Percentiles rank a stretch among this genome's conserved stretches.
Evolutionary conservation across 2,888 invertebrate genomes (phyloP).

Genomic region (Limnephilus auricula): DNA sequence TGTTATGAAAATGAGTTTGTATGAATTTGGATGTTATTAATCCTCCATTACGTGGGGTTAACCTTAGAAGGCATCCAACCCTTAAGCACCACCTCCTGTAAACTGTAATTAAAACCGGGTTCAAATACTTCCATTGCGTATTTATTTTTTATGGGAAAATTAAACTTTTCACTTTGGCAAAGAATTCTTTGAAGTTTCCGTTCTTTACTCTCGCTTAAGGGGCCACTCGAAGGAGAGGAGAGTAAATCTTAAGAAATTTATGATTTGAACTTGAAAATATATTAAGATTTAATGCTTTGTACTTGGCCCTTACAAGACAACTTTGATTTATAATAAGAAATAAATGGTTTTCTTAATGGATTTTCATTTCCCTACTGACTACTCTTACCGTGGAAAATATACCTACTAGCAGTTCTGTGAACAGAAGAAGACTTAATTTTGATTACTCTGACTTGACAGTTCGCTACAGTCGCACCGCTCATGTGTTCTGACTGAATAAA

Average conservation of each 20-base stretch:
- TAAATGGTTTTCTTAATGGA: background rate
- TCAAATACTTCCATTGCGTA: slow-evolving; percentile 39
- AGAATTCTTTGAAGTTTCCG: slow-evolving; percentile 40
- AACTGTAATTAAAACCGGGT: slow-evolving; percentile 56
- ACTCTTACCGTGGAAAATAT: background rate
- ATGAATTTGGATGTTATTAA: slow-evolving; percentile 31
- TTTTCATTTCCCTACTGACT: background rate
- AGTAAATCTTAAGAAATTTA: slow-evolving; percentile 41
- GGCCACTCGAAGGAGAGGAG: background rate
- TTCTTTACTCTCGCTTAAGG: slow-evolving; percentile 42
- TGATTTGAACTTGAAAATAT: slow-evolving; percentile 48
- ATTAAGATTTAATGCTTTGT: slow-evolving; percentile 33
- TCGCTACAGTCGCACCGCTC: too few relatives aligned
- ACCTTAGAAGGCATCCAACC: slow-evolving; percentile 11
- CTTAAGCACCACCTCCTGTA: slow-evolving; percentile 48
- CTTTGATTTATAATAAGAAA: slow-evolving; percentile 2
- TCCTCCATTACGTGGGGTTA: slow-evolving; percentile 31
- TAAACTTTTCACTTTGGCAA: slow-evolving; percentile 54
- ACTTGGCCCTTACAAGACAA: background rate
- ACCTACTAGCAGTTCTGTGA: too few relatives aligned
- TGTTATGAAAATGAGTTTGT: background rate
- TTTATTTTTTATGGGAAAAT: slow-evolving; percentile 57
- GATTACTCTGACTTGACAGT: too few relatives aligned
- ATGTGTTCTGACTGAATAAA: too few relatives aligned
- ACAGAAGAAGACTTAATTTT: too few relatives aligned